Evolutionary conservation across 2,888 invertebrate genomes (phyloP).

Genomic region (Peribatodes rhomboidaria): DNA sequence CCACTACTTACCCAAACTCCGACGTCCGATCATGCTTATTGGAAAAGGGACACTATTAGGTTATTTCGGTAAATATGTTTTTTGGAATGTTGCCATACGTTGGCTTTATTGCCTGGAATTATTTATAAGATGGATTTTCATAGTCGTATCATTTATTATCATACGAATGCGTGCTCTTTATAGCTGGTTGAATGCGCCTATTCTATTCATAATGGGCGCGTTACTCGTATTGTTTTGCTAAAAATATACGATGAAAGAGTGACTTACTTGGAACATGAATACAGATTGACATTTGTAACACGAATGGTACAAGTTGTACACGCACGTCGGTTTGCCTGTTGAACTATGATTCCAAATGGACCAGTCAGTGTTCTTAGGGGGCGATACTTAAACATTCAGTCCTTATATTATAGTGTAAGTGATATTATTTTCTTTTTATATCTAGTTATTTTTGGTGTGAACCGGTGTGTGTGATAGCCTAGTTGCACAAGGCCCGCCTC

Average conservation of each 20-base stretch:
- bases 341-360: not conserved
- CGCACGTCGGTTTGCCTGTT: conserved; percentile 2
- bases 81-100: conserved; percentile 65
- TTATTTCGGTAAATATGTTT: conserved; percentile 62
- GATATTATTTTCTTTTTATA: too few relatives aligned
- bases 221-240: conserved; percentile 39
- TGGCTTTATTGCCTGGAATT: conserved; percentile 61
- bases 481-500: too few relatives aligned
- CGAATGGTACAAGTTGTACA: conserved; percentile 5
- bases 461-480: too few relatives aligned
- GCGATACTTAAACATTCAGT: too few relatives aligned
- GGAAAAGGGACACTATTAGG: conserved; percentile 70
- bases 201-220: conserved; percentile 39
- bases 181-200: conserved; percentile 37
- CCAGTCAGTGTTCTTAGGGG: not conserved
- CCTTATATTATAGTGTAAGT: too few relatives aligned
- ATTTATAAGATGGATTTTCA: conserved; percentile 54
- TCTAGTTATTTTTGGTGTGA: too few relatives aligned
- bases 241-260: conserved; percentile 22
- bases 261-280: conserved; percentile 19
- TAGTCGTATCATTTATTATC: conserved; percentile 41
- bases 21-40: conserved; percentile 78
- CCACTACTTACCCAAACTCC: conserved; percentile 79
- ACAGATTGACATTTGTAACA: conserved; percentile 26
- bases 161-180: conserved; percentile 41